Evolutionary conservation across 2,797 vertebrate species (phyloP).

Genomic region (Arvicola amphibius): DNA sequence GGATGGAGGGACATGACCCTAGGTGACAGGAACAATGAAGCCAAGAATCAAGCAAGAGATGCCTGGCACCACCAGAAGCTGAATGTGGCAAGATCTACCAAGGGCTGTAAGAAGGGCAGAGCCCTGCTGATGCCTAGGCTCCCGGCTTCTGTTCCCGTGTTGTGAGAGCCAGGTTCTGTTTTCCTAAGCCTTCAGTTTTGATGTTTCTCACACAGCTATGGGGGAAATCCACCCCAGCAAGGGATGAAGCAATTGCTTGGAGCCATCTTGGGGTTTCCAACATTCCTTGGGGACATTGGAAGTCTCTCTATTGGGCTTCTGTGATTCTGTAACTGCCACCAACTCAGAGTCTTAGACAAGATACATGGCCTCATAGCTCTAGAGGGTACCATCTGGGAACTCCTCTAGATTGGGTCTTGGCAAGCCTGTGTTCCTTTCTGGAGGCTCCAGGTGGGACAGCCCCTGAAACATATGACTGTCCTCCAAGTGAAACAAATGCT

Average conservation of each 20-base stretch:
- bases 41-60: not conserved
- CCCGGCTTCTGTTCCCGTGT: not conserved
- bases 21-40: not conserved
- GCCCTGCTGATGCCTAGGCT: accelerated
- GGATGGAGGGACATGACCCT: not conserved
- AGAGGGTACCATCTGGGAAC: not conserved
- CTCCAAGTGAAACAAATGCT: not conserved
- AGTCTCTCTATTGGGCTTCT: no score
- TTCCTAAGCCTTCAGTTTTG: not conserved
- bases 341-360: not conserved
- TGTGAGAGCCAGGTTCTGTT: not conserved
- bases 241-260: not conserved
- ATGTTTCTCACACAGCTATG: not conserved
- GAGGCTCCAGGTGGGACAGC: not conserved
- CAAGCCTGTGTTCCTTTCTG: not conserved
- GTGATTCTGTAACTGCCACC: not conserved
- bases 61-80: not conserved
- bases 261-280: no score
- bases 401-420: not conserved
- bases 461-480: not conserved
- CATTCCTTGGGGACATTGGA: not conserved
- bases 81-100: not conserved
- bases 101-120: not conserved
- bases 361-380: no score
- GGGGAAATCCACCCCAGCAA: not conserved